Base-by-base conservation (phyloP, 2,797 vertebrate species). In the Pterois miles region DNA sequence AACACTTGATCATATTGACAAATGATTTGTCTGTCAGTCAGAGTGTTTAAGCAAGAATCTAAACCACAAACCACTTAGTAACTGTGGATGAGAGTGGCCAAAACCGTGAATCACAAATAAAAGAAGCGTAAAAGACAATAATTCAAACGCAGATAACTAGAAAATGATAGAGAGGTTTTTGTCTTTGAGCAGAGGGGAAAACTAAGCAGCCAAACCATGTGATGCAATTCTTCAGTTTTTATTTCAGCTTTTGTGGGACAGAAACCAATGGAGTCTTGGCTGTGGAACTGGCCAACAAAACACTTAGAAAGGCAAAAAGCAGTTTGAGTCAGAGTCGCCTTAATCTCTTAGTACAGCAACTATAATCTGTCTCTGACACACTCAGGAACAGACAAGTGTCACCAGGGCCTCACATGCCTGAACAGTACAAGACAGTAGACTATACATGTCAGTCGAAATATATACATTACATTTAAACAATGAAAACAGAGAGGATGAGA, bases 371-470 rank as follows among this genome's bases (percentile, higher is more conserved):
- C 3, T 65, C 18, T 2, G 53, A 57, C 63, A 60, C 48, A 13
- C n/a, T 8, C 74, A 75, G 69, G 78, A 76, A 67, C 20, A 62
- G 84, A 72, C 70, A 16, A 33, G 68, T 33, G 76, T 27, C 73
- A 81, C 4, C 86, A 78, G 86, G 4, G 73, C 69, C 65, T 79
- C 63, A 3, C 62, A 4, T 10, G 76, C 36, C 27, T 57, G 54
- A 16, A 20, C 5, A 66, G 33, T 2, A 33, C 63, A 31, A 1
- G 74, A 80, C 56, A 53, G 78, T 54, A 93, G 92, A 92, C 91
- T 91, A 92, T 73, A 92, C 92, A 92, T 16, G 65, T 86, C 91
- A 84, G 65, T 0, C 16, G 16, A 1, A 81, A 74, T 81, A n/a
- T 91, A 86, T 80, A 90, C 82, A 73, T 50, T 57, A 62, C 7